Evolutionary conservation across 2,888 invertebrate species (phyloP), one percentile per base, ranked within the genome.

Genomic region (Sturmia bella): DNA sequence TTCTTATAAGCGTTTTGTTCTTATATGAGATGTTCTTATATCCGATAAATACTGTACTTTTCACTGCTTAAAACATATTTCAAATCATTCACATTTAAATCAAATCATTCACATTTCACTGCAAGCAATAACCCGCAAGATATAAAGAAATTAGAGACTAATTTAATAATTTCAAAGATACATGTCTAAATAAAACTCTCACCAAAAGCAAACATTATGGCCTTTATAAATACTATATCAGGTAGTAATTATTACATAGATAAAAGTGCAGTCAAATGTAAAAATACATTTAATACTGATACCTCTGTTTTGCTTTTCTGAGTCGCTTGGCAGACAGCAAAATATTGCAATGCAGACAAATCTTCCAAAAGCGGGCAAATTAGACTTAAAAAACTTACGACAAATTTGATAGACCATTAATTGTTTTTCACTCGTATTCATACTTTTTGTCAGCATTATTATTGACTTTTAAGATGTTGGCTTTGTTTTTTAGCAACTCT

Each of bases 351-450:
- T 32, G n/a, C 13, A 61, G 48, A 48, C 54, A 37, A 17, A 24
- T 45, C 32, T 43, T 15, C 52, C 37, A 54, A 24, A 17, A 4
- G 17, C 24, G 48, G 37, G 52, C 37, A 79, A 24, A 41, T 57
- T 69, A 61, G 21, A 43, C n/a, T 61, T 69, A 37, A 69, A 37
- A 69, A 64, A 63, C 50, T 57, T 37, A 75, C 52, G 64, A 73
- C 56, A 73, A 13, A 63, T 68, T 81, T 73, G 77, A 41, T 73
- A 77, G 73, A 64, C 69, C 73, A 81, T 81, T 81, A 69, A 69
- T 73, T 73, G 69, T 77, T 68, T 64, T 43, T 56, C 27, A 39
- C 41, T 19, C 39, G 50, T 50, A 19, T 41, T 72, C 32, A 41
- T 17, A 17, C 3, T 37, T n/a, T 37, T 59, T 63, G 13, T 61